Percentiles rank a stretch among this genome's conserved stretches.
Conservation (phyloP, 2,113 vertebrate genomes). For the Chaetorhynchus papuensis region DNA sequence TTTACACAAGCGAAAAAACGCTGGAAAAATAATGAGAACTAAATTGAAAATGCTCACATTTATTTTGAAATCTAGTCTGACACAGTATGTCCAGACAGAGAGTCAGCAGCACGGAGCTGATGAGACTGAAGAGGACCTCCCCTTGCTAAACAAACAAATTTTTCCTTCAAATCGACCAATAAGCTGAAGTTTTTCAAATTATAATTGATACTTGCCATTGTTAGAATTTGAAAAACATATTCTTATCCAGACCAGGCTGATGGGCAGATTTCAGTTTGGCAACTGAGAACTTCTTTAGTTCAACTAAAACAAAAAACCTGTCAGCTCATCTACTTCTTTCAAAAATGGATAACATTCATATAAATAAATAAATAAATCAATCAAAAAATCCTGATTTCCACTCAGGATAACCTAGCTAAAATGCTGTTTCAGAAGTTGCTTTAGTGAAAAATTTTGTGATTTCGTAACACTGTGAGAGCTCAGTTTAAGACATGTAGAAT, state of each 20-base stretch:
- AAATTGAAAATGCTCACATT: not conserved
- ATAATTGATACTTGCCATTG: not conserved
- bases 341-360: not conserved
- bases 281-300: not conserved
- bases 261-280: not conserved
- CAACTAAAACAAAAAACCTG: not conserved
- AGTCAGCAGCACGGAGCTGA: not conserved
- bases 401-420: not conserved
- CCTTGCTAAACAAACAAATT: not conserved
- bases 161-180: not conserved
- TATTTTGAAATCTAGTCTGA: not conserved
- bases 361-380: not conserved
- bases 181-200: not conserved
- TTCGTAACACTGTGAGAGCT: not conserved
- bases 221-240: not conserved
- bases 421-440: not conserved
- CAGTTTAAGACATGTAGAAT: fast-evolving
- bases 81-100: not conserved
- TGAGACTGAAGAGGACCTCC: not conserved
- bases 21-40: not conserved
- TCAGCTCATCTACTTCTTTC: not conserved
- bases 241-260: not conserved
- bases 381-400: not conserved
- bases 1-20: not conserved
- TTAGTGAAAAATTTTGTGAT: not conserved